Conservation (phyloP, 2,797 vertebrate genomes). For the Odontamblyopus lacepedii region DNA sequence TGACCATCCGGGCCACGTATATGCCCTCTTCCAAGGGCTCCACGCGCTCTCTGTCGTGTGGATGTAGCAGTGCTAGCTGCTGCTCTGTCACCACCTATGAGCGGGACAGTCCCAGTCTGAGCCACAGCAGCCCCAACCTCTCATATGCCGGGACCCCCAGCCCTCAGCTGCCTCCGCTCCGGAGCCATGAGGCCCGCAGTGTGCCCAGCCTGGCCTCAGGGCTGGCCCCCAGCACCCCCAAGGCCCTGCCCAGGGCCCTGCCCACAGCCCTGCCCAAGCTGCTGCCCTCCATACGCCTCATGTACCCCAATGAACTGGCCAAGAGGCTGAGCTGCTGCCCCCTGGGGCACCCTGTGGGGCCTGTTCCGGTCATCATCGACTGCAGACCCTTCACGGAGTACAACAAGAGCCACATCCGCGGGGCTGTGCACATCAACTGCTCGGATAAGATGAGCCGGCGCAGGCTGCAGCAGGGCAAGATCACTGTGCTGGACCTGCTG, state of each 20-base stretch:
- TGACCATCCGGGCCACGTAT: constrained; percentile 95
- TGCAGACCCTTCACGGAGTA: constrained; percentile 98
- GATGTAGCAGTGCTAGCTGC: constrained; percentile 98
- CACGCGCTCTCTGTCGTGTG: constrained; percentile 98
- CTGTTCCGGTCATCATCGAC: constrained; percentile 94
- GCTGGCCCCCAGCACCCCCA: constrained; percentile 79
- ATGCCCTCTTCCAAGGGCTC: constrained; percentile 99
- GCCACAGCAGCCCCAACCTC: constrained; percentile 82
- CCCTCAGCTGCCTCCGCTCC: constrained; percentile 87
- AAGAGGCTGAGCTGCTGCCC: constrained; percentile 93
- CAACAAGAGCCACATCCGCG: constrained; percentile 96
- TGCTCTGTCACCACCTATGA: constrained; percentile 98
- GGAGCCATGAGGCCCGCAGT: constrained; percentile 82
- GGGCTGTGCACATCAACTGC: constrained; percentile 97
- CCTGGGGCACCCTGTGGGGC: constrained; percentile 87
- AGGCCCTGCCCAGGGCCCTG: constrained; percentile 76
- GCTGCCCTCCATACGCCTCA: constrained; percentile 84
- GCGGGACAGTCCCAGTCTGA: constrained; percentile 86
- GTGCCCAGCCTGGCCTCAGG: constrained; percentile 78
- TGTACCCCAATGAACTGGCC: constrained; percentile 94
- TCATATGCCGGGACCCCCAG: constrained; percentile 79
- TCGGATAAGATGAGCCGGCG: constrained; percentile 97
- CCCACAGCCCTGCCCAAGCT: constrained; percentile 79
- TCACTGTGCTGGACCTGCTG: constrained; percentile 97
- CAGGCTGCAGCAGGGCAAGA: constrained; percentile 96